phyloP scores from a whole-genome alignment of 2,797 vertebrate species.

The Phalanger gymnotis region DNA sequence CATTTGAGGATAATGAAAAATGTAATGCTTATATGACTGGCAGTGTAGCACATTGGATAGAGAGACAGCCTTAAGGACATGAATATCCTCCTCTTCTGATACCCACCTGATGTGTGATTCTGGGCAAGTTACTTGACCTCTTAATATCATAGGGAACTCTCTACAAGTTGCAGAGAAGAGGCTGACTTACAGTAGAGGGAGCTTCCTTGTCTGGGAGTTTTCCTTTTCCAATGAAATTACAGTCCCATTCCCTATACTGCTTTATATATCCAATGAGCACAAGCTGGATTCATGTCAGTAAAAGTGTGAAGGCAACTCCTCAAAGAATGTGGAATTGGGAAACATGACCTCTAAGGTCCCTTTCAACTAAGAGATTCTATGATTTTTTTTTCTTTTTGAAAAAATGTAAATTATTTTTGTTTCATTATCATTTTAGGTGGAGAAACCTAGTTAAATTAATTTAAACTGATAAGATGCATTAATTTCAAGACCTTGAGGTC shows the following conservation, averaged over 20 bases:
- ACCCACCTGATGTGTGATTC: background rate
- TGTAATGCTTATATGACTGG: conserved; percentile 23
- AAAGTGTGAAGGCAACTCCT: background rate
- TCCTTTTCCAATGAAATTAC: background rate
- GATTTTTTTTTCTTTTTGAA: conserved; percentile 12
- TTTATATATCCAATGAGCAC: background rate
- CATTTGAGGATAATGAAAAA: conserved; percentile 53
- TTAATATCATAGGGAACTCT: background rate
- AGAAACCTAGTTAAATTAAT: conserved; percentile 24
- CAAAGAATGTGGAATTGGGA: background rate
- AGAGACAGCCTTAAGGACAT: background rate
- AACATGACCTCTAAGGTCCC: conserved; percentile 11
- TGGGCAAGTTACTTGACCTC: background rate
- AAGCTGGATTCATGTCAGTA: background rate
- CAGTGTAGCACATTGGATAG: background rate
- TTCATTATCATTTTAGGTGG: background rate
- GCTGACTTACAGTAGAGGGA: background rate
- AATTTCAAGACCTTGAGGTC: conserved; percentile 7
- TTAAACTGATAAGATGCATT: background rate
- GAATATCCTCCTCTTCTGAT: background rate
- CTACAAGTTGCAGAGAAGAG: background rate
- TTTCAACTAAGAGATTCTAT: conserved; percentile 27
- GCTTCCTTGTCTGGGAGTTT: background rate
- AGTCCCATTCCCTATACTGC: background rate
- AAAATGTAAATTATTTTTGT: conserved; percentile 12